Conservation (phyloP, 2,888 invertebrate genomes). For the Drosophila mercatorum region DNA sequence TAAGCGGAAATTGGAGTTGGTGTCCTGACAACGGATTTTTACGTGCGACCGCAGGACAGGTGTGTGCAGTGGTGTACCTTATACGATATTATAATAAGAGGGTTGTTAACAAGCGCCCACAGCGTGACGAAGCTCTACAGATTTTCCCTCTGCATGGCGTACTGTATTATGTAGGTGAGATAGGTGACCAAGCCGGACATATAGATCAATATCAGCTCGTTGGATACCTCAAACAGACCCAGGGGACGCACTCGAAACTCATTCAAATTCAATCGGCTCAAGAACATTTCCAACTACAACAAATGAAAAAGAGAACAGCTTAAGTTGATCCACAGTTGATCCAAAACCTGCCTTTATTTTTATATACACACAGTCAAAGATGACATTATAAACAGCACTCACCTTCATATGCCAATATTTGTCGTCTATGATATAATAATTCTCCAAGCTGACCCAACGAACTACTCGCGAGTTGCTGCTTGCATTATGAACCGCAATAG, state of each 20-base stretch:
- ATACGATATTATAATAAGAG: slow-evolving; percentile 27
- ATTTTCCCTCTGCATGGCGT: slow-evolving; percentile 33
- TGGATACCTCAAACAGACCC: slow-evolving; percentile 72
- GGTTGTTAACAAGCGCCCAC: slow-evolving; percentile 39
- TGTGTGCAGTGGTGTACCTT: slow-evolving; percentile 29
- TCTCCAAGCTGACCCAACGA: slow-evolving; percentile 58
- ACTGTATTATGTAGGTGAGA: slow-evolving; percentile 64
- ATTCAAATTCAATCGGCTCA: slow-evolving; percentile 57
- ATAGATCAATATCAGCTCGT: slow-evolving; percentile 63
- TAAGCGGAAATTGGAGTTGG: slow-evolving; percentile 63
- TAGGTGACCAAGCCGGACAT: slow-evolving; percentile 68
- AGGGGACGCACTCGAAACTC: slow-evolving; percentile 63
- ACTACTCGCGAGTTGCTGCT: slow-evolving; percentile 45
- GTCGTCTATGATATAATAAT: slow-evolving; percentile 41
- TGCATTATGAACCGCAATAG: slow-evolving; percentile 55
- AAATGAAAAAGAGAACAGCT: not conserved
- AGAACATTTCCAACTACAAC: slow-evolving; percentile 66
- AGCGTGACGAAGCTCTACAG: slow-evolving; percentile 62
- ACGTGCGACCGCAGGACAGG: slow-evolving; percentile 58
- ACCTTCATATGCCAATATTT: slow-evolving; percentile 44
- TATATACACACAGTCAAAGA: too few species aligned
- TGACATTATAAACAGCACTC: not conserved
- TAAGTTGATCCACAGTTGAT: not conserved
- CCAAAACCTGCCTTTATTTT: too few species aligned
- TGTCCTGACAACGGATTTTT: slow-evolving; percentile 71